A percentile compares a stretch with the other conserved stretches of the same genome.
Conservation (phyloP, 2,888 invertebrate species). For the Pheosia tremula region DNA sequence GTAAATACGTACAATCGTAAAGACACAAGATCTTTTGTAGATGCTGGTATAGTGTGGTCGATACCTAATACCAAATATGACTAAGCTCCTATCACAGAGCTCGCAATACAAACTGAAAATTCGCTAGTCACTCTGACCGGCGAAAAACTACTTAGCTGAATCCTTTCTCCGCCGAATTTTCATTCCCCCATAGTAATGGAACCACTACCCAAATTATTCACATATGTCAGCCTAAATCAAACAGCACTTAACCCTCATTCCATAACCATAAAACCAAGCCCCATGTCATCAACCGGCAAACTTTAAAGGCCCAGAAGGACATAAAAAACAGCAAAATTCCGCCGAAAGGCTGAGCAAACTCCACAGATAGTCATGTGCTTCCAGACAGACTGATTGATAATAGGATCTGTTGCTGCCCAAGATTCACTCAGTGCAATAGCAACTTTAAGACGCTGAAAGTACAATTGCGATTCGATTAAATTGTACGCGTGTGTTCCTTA, state of each 20-base stretch:
- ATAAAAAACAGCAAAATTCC: conserved; percentile 41
- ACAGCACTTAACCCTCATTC: conserved; percentile 10
- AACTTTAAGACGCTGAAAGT: conserved; percentile 31
- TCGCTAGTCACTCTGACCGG: conserved; percentile 17
- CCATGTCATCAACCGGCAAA: conserved; percentile 42
- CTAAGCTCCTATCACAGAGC: too few relatives aligned
- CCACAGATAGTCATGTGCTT: conserved; percentile 48
- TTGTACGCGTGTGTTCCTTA: conserved; percentile 25
- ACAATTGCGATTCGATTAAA: conserved; percentile 34
- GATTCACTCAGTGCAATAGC: conserved; percentile 33
- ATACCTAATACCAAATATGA: too few relatives aligned
- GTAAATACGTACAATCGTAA: background rate
- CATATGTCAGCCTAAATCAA: conserved; percentile 7
- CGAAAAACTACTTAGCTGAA: conserved; percentile 12
- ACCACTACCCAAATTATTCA: conserved; percentile 1
- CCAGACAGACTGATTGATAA: conserved; percentile 55
- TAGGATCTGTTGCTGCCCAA: conserved; percentile 54
- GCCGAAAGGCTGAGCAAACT: conserved; percentile 56
- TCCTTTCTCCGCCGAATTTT: background rate
- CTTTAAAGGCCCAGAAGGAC: conserved; percentile 42
- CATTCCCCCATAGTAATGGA: background rate
- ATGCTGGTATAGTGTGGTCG: too few relatives aligned
- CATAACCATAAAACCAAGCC: conserved; percentile 22
- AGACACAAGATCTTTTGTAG: too few relatives aligned
- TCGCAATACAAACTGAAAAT: background rate